These are phyloP conservation scores for Rhagophthalmus giganteus DNA, from an alignment of 2,888 invertebrate species.

Conservation along the genomic window DNA sequence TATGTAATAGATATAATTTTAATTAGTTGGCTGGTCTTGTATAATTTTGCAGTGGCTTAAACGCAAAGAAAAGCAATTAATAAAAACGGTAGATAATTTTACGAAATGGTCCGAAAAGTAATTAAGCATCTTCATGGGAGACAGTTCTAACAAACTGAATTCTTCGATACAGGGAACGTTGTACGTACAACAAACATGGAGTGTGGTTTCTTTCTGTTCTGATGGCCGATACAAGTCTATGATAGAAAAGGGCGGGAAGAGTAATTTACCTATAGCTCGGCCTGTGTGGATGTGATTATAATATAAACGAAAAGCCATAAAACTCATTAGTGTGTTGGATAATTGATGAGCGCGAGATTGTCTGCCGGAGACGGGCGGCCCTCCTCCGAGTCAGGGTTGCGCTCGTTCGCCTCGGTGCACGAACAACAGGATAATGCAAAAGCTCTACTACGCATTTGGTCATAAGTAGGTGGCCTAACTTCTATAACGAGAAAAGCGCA, in stretches of 20 bases:
- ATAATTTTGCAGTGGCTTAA: too few species aligned
- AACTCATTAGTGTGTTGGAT: constrained; percentile 47
- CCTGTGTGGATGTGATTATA: constrained; percentile 38
- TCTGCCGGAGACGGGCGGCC: constrained; percentile 31
- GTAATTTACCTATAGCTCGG: constrained; percentile 34
- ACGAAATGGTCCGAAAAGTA: constrained; percentile 8
- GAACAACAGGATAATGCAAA: constrained; percentile 21
- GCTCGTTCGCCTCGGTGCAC: constrained; percentile 14
- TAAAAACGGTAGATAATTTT: constrained; percentile 11
- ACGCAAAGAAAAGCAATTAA: constrained; percentile 9
- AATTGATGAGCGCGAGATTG: constrained; percentile 45
- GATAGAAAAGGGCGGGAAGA: constrained; percentile 33
- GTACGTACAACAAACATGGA: constrained; percentile 6
- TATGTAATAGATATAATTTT: too few species aligned
- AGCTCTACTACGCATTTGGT: constrained; percentile 16
- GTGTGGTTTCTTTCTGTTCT: constrained; percentile 11
- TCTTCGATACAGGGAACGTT: too few species aligned
- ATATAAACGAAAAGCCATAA: constrained; percentile 47
- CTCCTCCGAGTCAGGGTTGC: constrained; percentile 35
- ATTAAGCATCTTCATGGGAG: constrained; percentile 17
- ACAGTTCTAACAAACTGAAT: too few species aligned
- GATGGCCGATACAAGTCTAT: constrained; percentile 15
- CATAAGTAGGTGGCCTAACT: constrained; percentile 15
- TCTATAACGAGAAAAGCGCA: constrained; percentile 18
- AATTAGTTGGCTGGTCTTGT: too few species aligned